These are phyloP conservation scores for Aldrovandia affinis DNA, from an alignment of 2,797 vertebrate species.

Conservation along the genomic window DNA sequence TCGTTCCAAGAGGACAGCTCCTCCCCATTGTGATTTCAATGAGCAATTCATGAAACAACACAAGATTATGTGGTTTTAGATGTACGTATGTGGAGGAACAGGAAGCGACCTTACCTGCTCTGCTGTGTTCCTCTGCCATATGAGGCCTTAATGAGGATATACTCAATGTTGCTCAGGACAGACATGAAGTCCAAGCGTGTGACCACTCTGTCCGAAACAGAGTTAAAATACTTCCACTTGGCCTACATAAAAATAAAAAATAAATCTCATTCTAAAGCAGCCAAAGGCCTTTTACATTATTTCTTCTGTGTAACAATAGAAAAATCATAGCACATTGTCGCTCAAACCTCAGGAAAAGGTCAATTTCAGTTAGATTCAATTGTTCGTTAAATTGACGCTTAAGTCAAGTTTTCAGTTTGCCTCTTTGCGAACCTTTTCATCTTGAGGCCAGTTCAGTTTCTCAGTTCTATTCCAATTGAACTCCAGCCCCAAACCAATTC, in stretches of 20 bases:
- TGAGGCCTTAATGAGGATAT: constrained; percentile 88
- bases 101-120: constrained; percentile 80
- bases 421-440: too few species aligned
- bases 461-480: background rate
- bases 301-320: too few species aligned
- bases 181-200: constrained; percentile 87
- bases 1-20: too few species aligned
- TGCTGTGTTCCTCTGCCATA: constrained; percentile 87
- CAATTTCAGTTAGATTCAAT: too few species aligned
- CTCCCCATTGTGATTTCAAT: background rate
- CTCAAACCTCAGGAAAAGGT: too few species aligned
- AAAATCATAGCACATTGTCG: too few species aligned
- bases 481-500: background rate
- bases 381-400: too few species aligned
- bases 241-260: constrained; percentile 69
- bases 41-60: background rate
- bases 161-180: constrained; percentile 83
- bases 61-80: too few species aligned
- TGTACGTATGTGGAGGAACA: background rate
- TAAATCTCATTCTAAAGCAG: too few species aligned
- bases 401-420: too few species aligned
- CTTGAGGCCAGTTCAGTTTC: background rate
- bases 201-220: constrained; percentile 82
- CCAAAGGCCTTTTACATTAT: too few species aligned
- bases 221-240: constrained; percentile 93